Conservation (phyloP, 2,797 vertebrate genomes). For the Sebastes steindachneri region DNA sequence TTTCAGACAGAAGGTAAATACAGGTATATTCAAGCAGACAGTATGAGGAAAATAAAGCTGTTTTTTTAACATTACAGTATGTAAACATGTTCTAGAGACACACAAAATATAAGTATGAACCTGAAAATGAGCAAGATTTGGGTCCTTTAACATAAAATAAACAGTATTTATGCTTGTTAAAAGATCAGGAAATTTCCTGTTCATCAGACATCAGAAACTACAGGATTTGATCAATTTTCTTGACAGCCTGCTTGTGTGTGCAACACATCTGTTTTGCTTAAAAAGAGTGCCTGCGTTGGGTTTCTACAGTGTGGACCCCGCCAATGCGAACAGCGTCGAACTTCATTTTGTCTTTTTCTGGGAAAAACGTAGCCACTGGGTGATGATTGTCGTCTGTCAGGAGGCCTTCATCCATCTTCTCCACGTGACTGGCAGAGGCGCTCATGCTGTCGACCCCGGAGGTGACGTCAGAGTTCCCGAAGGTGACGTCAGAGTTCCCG, state of each 20-base stretch:
- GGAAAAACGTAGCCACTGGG: background rate
- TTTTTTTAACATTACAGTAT: no score
- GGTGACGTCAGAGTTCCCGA: background rate
- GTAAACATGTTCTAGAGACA: no score
- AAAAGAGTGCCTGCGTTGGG: background rate
- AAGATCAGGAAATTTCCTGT: background rate
- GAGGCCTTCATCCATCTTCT: background rate
- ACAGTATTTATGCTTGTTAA: background rate
- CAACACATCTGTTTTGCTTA: background rate
- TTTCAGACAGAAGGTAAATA: no score
- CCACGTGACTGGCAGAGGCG: background rate
- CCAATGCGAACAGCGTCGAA: background rate
- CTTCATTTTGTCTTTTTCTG: background rate
- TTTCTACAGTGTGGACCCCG: background rate
- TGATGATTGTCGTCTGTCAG: background rate
- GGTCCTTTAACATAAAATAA: background rate
- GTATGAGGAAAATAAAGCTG: no score
- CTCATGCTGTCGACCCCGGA: slow-evolving; percentile 33
- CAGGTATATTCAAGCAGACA: no score
- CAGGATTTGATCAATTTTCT: background rate
- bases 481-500: background rate
- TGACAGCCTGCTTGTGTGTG: background rate
- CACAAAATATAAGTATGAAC: no score
- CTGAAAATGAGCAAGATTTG: no score
- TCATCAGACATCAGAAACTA: background rate